Evolutionary conservation across 2,113 vertebrate genomes (phyloP).

Genomic region (Chinchilla lanigera): DNA sequence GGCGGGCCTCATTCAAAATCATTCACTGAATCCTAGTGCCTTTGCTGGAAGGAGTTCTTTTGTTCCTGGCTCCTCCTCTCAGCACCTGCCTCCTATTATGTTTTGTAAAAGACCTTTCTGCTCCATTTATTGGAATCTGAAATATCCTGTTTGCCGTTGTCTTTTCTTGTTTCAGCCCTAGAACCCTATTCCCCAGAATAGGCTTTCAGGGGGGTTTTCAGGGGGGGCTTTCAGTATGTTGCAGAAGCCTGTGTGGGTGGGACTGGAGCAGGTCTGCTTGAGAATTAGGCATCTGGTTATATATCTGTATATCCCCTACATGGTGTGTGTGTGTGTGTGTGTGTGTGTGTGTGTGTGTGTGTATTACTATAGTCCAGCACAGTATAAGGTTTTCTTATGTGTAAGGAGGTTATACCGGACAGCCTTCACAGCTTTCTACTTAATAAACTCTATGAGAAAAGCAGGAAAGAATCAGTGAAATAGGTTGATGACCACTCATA

Average conservation of each 20-base stretch:
- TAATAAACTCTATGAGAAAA: not conserved
- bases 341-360: not conserved
- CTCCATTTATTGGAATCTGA: not conserved
- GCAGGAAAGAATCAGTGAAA: not conserved
- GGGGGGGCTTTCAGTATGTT: not conserved
- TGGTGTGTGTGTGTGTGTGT: not conserved
- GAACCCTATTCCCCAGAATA: not conserved
- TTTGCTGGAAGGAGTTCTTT: slow-evolving; percentile 26
- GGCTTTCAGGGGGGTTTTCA: not conserved
- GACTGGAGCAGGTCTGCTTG: not conserved
- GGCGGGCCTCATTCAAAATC: slow-evolving; percentile 34
- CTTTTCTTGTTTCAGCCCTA: not conserved
- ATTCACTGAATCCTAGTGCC: slow-evolving; percentile 21
- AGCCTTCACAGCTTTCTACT: not conserved
- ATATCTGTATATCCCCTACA: not conserved
- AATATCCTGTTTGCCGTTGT: not conserved
- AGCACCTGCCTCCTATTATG: not conserved
- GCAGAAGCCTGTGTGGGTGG: not conserved
- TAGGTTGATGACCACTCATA: not conserved
- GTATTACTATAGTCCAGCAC: not conserved
- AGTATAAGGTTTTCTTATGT: not conserved
- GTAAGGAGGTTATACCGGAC: not conserved
- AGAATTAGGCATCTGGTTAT: not conserved
- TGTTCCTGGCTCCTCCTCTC: slow-evolving; percentile 55
- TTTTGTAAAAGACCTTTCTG: slow-evolving; percentile 2